phyloP scores from a whole-genome alignment of 2,797 vertebrate genomes.

The Clarias pachynema region DNA sequence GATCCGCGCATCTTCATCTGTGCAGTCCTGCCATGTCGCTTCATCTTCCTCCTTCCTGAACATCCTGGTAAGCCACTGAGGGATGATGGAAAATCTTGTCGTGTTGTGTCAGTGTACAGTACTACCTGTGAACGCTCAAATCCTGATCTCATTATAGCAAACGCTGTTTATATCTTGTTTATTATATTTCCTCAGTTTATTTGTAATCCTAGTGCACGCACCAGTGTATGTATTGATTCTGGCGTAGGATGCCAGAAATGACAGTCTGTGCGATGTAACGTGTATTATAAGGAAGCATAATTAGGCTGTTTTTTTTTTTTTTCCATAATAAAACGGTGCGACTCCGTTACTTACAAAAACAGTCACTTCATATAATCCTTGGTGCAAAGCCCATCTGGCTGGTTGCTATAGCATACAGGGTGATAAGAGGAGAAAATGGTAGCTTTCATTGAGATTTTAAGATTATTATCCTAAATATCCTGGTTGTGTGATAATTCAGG shows the following conservation, averaged over 20 bases:
- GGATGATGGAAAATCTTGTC: neutral
- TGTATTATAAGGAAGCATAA: neutral
- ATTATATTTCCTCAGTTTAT: neutral
- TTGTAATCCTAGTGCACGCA: neutral
- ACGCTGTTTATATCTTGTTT: slow-evolving; percentile 15
- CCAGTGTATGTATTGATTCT: neutral
- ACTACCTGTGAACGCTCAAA: neutral
- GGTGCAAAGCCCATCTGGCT: neutral
- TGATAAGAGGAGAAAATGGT: neutral
- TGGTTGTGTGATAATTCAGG: neutral
- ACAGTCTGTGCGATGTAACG: neutral
- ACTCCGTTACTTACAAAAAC: neutral
- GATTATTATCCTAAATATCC: neutral
- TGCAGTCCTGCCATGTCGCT: slow-evolving; percentile 13
- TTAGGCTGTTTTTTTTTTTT: neutral
- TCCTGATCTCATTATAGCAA: neutral
- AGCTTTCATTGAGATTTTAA: neutral
- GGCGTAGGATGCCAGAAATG: neutral
- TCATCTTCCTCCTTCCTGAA: neutral
- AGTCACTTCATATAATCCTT: neutral
- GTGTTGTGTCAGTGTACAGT: neutral
- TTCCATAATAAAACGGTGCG: neutral
- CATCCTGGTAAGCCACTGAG: slow-evolving; percentile 12
- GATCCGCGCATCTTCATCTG: neutral
- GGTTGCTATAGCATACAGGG: neutral